Base-by-base conservation (phyloP, 2,797 vertebrate species). In the Anniella stebbinsi region DNA sequence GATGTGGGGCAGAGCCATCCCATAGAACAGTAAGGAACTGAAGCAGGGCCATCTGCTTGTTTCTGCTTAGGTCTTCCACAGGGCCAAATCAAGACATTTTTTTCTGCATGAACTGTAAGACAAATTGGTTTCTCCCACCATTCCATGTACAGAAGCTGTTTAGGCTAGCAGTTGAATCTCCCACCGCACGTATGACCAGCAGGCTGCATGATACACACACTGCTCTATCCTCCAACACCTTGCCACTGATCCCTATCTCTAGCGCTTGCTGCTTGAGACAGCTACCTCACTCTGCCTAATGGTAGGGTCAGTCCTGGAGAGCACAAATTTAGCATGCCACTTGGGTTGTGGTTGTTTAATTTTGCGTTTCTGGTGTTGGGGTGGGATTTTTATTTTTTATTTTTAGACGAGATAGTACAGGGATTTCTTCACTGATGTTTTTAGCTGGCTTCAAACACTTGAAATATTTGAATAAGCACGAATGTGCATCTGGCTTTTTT, bases 11-110 rank as follows among this genome's bases (percentile, higher is more conserved):
- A 57, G 11, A 17, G 21, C 1, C 23, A 86, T 60, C 7, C 25
- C 84, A 60, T 10, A 41, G 36, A 86, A 18, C 28, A 30, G 57
- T 25, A 86, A 73, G 48, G n/a, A n/a, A n/a, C n/a, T n/a, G n/a
- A n/a, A n/a, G n/a, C n/a, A n/a, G n/a, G 11, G 33, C 73, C 41
- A 92, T 81, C 15, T 30, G 8, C 9, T 12, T 17, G 11, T 84
- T 54, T 7, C 23, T 75, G 17, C 48, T 60, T 38, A 57, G 28
- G 86, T 91, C 80, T 94, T 90, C 89, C 88, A 93, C 30, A 80
- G 8, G 30, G 36, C 12, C 36, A 73, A 17, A 17, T 1, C 45
- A 84, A 70, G 17, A 12, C 30, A n/a, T 13, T 92, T 94, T 45
- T 21, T 84, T 8, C 33, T 70, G 30, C 41, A 51, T 69, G 41